Percentiles rank a stretch among this genome's conserved stretches.
phyloP scores from a whole-genome alignment of 1,140 invertebrate species.

The Meloidogyne exigua region DNA sequence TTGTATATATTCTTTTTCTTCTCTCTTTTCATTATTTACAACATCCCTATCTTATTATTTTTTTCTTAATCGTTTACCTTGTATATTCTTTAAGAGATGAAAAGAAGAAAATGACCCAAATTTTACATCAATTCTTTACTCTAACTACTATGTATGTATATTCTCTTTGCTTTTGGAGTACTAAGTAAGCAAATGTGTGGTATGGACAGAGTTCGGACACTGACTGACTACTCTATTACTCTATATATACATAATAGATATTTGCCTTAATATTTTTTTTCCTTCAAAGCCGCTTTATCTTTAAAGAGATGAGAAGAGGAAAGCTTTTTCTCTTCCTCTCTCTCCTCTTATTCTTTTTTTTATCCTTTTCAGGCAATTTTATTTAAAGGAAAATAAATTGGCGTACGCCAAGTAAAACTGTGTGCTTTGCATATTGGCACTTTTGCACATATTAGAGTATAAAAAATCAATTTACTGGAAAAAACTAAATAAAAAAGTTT shows the following conservation, averaged over 20 bases:
- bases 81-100: neutral
- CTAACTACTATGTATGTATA: too few species aligned
- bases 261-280: neutral
- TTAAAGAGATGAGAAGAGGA: neutral
- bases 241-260: neutral
- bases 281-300: neutral
- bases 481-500: neutral
- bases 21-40: too few species aligned
- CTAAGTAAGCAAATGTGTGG: neutral
- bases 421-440: slow-evolving; percentile 1
- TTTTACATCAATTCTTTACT: neutral
- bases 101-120: neutral
- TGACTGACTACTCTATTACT: neutral
- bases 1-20: too few species aligned
- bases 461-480: neutral
- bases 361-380: neutral
- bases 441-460: neutral
- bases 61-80: neutral
- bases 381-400: neutral
- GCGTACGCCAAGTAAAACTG: neutral
- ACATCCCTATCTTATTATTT: neutral
- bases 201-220: neutral
- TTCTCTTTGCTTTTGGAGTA: neutral
- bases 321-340: neutral
- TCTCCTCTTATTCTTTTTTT: neutral